Evolutionary conservation across 2,888 invertebrate species (phyloP).

Genomic region (Morinoia aosen): DNA sequence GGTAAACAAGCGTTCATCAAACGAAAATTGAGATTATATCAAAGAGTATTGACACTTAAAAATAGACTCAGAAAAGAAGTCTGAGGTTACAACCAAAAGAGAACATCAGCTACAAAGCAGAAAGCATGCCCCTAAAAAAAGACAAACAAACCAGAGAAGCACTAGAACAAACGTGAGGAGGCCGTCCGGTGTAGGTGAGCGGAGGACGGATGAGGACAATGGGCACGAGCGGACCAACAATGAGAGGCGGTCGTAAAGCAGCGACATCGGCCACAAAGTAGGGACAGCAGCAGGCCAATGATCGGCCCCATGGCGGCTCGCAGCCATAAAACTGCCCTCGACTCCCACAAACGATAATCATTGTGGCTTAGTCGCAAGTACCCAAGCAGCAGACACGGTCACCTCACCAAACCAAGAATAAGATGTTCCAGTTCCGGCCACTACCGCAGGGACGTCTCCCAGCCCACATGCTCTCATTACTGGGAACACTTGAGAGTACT

Average conservation of each 20-base stretch:
- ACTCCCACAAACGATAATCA: constrained; percentile 36
- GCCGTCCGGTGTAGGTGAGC: neutral
- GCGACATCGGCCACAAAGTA: constrained; percentile 50
- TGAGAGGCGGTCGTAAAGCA: constrained; percentile 42
- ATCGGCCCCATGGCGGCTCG: constrained; percentile 31
- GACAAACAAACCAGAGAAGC: neutral
- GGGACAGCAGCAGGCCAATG: constrained; percentile 45
- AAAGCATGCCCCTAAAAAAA: neutral
- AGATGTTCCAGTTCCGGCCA: neutral
- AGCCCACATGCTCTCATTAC: neutral
- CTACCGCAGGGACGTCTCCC: neutral
- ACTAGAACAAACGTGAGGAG: neutral
- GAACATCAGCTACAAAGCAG: neutral
- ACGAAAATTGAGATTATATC: neutral
- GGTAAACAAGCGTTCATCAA: neutral
- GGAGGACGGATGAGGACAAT: constrained; percentile 11
- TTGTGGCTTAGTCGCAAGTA: constrained; percentile 20
- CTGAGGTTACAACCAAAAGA: neutral
- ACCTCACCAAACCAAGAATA: neutral
- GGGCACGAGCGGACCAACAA: constrained; percentile 16
- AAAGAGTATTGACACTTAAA: neutral
- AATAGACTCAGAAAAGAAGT: neutral
- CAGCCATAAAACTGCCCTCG: constrained; percentile 44
- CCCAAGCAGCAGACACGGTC: neutral
- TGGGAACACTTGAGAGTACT: neutral